A percentile compares a stretch with the other conserved stretches of the same genome.
These are phyloP conservation scores for Salmo trutta DNA, from an alignment of 2,797 vertebrate genomes.

Conservation along the genomic window DNA sequence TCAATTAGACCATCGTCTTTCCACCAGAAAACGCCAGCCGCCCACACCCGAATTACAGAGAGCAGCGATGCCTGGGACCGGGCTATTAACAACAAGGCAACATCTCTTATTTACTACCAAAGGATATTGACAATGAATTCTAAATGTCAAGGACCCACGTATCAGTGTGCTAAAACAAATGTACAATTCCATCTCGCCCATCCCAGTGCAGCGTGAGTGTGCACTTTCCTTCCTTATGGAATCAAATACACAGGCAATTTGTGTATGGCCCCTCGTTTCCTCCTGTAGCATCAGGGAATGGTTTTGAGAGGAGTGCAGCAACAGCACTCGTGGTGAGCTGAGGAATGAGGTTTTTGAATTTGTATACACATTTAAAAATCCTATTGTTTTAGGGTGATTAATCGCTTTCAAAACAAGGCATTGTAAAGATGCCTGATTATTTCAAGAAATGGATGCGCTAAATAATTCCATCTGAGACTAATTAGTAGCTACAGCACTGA, in stretches of 20 bases:
- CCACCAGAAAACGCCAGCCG: slow-evolving; percentile 7
- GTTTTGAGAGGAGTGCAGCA: slow-evolving; percentile 17
- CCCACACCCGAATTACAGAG: slow-evolving; percentile 17
- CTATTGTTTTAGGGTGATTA: slow-evolving; percentile 27
- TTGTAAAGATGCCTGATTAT: not conserved
- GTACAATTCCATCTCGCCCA: slow-evolving; percentile 23
- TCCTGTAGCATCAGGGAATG: slow-evolving; percentile 7
- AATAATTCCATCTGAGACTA: not conserved
- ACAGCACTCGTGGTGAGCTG: not conserved
- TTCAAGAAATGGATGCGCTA: slow-evolving; percentile 7
- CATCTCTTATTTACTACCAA: slow-evolving; percentile 45
- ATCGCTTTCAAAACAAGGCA: slow-evolving; percentile 5
- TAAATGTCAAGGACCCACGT: slow-evolving; percentile 24
- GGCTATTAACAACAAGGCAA: slow-evolving; percentile 13
- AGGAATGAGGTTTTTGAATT: slow-evolving; percentile 14
- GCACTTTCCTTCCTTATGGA: slow-evolving; percentile 25
- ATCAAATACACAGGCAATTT: slow-evolving; percentile 42
- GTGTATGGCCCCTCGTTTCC: slow-evolving; percentile 20
- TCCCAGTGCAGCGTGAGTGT: slow-evolving; percentile 5
- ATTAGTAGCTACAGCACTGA: not conserved
- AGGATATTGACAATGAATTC: slow-evolving; percentile 38
- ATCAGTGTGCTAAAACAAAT: slow-evolving; percentile 27
- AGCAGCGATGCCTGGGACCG: not conserved
- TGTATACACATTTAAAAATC: slow-evolving; percentile 30
- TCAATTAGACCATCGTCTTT: slow-evolving; percentile 44